phyloP scores from a whole-genome alignment of 2,888 invertebrate species.

The Leptura quadrifasciata region DNA sequence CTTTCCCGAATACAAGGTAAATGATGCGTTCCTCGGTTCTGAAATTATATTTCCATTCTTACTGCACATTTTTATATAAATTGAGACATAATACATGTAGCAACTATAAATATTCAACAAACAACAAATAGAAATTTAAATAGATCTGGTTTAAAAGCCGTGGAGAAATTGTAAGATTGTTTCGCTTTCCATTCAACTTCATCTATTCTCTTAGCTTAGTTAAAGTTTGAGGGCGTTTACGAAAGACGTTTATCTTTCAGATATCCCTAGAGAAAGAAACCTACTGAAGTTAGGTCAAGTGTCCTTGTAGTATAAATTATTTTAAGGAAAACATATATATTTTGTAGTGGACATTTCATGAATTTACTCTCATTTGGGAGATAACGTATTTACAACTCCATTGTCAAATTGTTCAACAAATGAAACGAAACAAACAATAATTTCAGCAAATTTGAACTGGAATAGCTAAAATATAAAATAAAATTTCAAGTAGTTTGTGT shows the following conservation, averaged over 20 bases:
- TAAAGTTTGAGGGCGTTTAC: constrained; percentile 20
- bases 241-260: constrained; percentile 15
- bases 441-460: too few species aligned
- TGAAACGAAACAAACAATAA: too few species aligned
- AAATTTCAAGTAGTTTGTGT: too few species aligned
- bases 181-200: neutral
- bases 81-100: neutral
- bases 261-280: constrained; percentile 6
- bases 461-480: too few species aligned
- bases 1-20: too few species aligned
- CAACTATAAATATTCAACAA: neutral
- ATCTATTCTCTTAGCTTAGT: constrained; percentile 13
- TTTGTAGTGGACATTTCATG: neutral
- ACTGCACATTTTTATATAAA: too few species aligned
- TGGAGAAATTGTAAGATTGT: neutral
- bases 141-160: neutral
- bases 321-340: neutral
- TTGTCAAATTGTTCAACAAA: too few species aligned
- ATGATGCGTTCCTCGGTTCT: too few species aligned
- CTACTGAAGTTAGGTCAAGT: constrained; percentile 7
- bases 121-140: too few species aligned
- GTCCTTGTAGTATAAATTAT: constrained; percentile 11
- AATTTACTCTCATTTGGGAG: neutral
- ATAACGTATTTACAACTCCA: neutral
- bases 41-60: too few species aligned